Evolutionary conservation across 2,113 vertebrate genomes (phyloP).

Genomic region (Sitta europaea): DNA sequence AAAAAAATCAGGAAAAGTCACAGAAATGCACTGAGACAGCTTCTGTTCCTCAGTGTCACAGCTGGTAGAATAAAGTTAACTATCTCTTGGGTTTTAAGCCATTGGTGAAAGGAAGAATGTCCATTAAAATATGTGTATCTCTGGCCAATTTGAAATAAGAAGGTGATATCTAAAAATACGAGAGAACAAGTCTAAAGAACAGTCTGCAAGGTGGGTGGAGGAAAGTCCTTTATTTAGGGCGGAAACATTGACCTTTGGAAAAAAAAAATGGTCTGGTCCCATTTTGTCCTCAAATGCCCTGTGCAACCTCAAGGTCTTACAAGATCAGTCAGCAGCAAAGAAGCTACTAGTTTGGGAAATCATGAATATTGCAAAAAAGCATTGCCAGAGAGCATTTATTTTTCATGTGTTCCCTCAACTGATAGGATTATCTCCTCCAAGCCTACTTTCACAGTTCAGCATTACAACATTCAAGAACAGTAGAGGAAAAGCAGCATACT

Average conservation of each 20-base stretch:
- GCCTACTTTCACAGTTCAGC: background rate
- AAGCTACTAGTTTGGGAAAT: background rate
- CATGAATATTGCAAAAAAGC: background rate
- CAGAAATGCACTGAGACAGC: background rate
- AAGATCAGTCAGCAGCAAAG: background rate
- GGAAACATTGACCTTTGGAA: background rate
- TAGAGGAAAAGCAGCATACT: background rate
- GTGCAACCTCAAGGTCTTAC: background rate
- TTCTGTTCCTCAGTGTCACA: background rate
- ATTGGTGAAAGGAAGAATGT: background rate
- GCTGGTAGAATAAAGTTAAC: background rate
- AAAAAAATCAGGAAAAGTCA: background rate
- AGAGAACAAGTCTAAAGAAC: background rate
- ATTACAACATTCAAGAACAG: rapidly evolving
- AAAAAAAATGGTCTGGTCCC: background rate
- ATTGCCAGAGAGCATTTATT: background rate
- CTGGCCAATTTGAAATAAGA: background rate
- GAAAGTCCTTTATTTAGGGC: background rate
- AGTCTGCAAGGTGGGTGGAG: background rate
- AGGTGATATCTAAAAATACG: background rate
- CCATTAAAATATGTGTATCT: background rate
- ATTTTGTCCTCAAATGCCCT: background rate
- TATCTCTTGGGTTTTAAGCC: background rate
- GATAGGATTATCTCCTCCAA: background rate
- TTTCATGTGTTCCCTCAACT: background rate